phyloP scores from a whole-genome alignment of 2,797 vertebrate species.

The Anomalospiza imberbis region DNA sequence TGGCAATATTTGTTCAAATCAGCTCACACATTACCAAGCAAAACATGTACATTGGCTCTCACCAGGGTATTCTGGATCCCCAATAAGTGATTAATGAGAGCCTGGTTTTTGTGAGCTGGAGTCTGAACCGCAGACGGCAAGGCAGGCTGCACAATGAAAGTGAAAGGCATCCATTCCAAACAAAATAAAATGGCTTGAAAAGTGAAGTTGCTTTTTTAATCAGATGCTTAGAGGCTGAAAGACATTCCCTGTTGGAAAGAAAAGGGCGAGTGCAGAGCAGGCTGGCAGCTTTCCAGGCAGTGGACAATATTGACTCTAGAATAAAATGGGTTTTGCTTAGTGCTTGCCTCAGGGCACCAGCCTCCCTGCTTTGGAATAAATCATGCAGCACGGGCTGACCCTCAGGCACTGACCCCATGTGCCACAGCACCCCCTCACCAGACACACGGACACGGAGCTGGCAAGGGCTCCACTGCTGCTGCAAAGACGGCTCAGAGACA shows the following conservation, averaged over 20 bases:
- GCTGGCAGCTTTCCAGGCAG: constrained; percentile 26
- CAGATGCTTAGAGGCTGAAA: constrained; percentile 57
- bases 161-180: constrained; percentile 54
- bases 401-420: background rate
- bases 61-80: constrained; percentile 1
- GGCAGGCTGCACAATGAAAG: constrained; percentile 40
- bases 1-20: constrained; percentile 43
- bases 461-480: background rate
- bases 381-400: accelerated
- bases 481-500: accelerated
- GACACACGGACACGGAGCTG: background rate
- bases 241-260: constrained; percentile 48
- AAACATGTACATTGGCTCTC: constrained; percentile 43
- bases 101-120: constrained; percentile 44
- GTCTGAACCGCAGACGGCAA: constrained; percentile 43
- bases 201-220: constrained; percentile 57
- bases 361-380: constrained; percentile 4
- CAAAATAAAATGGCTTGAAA: constrained; percentile 42
- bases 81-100: constrained; percentile 62
- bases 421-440: background rate
- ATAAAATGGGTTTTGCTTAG: background rate
- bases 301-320: constrained; percentile 30
- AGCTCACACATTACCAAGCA: constrained; percentile 47
- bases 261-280: constrained; percentile 8
- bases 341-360: background rate